Evolutionary conservation across 2,113 vertebrate species (phyloP), one percentile per base, ranked within the genome.

Genomic region (Entelurus aequoreus): DNA sequence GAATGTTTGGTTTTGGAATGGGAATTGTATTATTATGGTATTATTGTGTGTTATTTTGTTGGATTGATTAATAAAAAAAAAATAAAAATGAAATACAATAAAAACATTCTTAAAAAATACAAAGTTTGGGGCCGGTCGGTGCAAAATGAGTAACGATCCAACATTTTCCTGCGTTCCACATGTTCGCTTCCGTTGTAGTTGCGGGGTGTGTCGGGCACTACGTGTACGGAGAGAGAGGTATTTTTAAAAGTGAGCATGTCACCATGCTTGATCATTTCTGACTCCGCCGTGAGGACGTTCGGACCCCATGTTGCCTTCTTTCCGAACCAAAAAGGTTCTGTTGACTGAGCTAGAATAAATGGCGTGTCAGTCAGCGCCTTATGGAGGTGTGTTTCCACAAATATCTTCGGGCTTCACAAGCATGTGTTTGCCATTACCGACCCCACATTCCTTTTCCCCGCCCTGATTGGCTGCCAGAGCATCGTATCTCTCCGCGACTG

Each of bases 381-480:
- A 57, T 81, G 72, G 71, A 71, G 76, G 63, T 75, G 63, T 84
- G 83, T 85, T 80, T 86, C 86, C 72, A 69, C 76, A 82, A 76
- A 68, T 74, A 3, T 64, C 6, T 9, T 21, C 19, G 28, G 28
- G 28, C 28, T 28, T 81, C 63, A 6, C 47, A 56, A 36, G 14
- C 87, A 89, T 86, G 71, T 89, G 88, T 76, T 84, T 84, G 60
- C 58, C 54, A 87, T 89, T 85, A 87, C 67, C 9, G n/a, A 4
- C 58, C 80, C 80, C 42, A 28, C 75, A 83, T 85, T 85, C 78
- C 70, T 78, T 60, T 50, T 62, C 50, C 68, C 48, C 63, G 8
- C 60, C 56, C 48, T 38, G 6, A 74, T 69, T 57, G 82, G 75
- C 72, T 38, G 65, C 67, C 50, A 21, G 47, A 71, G 74, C 16